These are phyloP conservation scores for Aphelinus atriplicis DNA, from an alignment of 1,140 invertebrate species.

Conservation along the genomic window DNA sequence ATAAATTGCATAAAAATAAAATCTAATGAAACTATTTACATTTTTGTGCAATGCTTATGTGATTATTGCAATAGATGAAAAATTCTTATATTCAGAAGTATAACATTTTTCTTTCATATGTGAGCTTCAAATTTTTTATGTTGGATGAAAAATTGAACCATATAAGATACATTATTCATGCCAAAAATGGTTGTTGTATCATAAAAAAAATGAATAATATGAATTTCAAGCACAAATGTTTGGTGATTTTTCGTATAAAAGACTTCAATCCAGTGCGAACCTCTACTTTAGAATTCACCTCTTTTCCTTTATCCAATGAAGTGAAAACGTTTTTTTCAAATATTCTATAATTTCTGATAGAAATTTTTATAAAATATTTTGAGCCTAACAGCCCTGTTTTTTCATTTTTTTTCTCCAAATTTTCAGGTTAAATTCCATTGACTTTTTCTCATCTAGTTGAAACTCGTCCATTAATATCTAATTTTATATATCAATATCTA, in stretches of 20 bases:
- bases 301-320: slow-evolving; percentile 2
- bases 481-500: slow-evolving; percentile 10
- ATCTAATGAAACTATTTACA: slow-evolving; percentile 16
- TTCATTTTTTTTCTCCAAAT: background rate
- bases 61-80: too few species aligned
- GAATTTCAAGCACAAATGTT: too few species aligned
- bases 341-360: slow-evolving; percentile 9
- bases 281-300: background rate
- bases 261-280: background rate
- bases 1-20: slow-evolving; percentile 1
- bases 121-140: too few species aligned
- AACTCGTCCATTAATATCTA: slow-evolving; percentile 11
- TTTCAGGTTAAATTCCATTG: too few species aligned
- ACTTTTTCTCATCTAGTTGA: too few species aligned
- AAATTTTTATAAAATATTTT: slow-evolving; percentile 33
- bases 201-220: too few species aligned
- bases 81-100: too few species aligned
- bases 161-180: too few species aligned
- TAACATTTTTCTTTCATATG: too few species aligned
- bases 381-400: slow-evolving; percentile 3
- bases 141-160: too few species aligned
- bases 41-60: slow-evolving; percentile 9
- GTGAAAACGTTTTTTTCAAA: background rate
- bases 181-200: too few species aligned
- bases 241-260: too few species aligned